These are phyloP conservation scores for Pipistrellus pygmaeus DNA, from an alignment of 2,797 vertebrate species.

Conservation along the genomic window DNA sequence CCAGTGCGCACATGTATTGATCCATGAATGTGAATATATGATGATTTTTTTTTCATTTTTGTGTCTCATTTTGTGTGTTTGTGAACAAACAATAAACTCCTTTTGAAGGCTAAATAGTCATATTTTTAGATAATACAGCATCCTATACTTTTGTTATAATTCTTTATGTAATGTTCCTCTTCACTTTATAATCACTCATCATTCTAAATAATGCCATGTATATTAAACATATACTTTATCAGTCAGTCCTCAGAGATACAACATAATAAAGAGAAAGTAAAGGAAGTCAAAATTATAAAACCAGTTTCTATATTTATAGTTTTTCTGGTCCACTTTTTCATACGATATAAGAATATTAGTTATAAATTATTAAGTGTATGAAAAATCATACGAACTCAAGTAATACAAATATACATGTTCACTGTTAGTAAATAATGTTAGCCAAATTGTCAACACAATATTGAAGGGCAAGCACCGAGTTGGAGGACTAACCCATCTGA, in stretches of 20 bases:
- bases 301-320: not conserved
- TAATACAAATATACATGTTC: not conserved
- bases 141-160: not conserved
- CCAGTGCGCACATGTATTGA: not conserved
- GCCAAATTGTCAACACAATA: not conserved
- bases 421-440: not conserved
- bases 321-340: constrained; percentile 39
- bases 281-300: constrained; percentile 49
- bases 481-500: not conserved
- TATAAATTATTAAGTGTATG: not conserved
- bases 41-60: not conserved
- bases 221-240: constrained; percentile 40
- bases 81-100: constrained; percentile 53
- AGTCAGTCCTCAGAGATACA: constrained; percentile 2
- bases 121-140: not conserved
- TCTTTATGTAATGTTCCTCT: constrained; percentile 17
- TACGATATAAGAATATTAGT: not conserved
- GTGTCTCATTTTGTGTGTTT: not conserved
- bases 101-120: not conserved
- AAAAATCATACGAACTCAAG: not conserved
- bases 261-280: constrained; percentile 1
- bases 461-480: not conserved
- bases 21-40: constrained; percentile 2
- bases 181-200: constrained; percentile 50
- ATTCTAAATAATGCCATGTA: not conserved